Evolutionary conservation across 1,140 invertebrate genomes (phyloP), one percentile per base, ranked within the genome.

Genomic region (Drosophila watanabei): DNA sequence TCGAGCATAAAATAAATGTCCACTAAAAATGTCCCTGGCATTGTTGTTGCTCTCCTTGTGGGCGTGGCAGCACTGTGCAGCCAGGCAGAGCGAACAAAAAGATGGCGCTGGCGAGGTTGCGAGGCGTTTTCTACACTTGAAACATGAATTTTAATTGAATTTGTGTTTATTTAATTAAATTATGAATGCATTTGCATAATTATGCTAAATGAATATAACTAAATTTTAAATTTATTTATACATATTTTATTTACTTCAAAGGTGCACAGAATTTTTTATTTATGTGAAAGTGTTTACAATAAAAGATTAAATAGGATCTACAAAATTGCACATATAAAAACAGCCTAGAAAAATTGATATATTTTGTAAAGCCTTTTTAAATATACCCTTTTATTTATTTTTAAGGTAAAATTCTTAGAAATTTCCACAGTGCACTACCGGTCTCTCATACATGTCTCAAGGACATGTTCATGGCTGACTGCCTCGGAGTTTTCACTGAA

Each of bases 1-100:
- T 89, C 78, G 72, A 84, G 81, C 85, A 88, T 85, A 85, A 88
- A 89, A 88, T 88, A 88, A 88, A 88, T 88, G 85, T 88, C 85
- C 85, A 89, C 85, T 88, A 89, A 88, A 88, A 88, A 81, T 88
- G 85, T 88, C 86, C 72, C 60, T 80, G 71, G 30, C 60, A 45
- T 72, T 54, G 69, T 79, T 78, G 65, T 64, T 64, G 60, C 33
- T 59, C 62, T 49, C 20, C 77, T 57, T 73, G 77, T 77, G 76
- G 77, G 84, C 68, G 84, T 78, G 75, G 58, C 70, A 59, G 51
- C 18, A 48, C 62, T 65, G 79, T 72, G 66, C 77, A 72, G 71
- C 54, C 48, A 71, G 49, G 33, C 59, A 56, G 49, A 72, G 32
- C 6, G 68, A 58, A 72, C 72, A 83, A 80, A 88, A 84, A 82